A percentile compares a stretch with the other conserved stretches of the same genome.
These are phyloP conservation scores for Temnothorax curvispinosus DNA, from an alignment of 1,140 invertebrate species.

Conservation along the genomic window DNA sequence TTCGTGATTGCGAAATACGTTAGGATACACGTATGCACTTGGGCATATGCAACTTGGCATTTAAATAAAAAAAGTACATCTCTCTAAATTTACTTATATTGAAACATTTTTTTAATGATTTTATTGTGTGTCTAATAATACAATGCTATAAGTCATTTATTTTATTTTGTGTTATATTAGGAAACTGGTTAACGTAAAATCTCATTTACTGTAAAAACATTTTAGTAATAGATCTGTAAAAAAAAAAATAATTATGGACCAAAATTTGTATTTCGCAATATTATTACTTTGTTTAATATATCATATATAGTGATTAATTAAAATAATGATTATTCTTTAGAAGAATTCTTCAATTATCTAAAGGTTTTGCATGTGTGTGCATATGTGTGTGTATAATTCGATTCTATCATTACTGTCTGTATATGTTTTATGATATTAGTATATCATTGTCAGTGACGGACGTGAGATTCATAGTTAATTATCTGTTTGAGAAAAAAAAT, in stretches of 20 bases:
- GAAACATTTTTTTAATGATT: neutral
- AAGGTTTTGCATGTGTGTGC: neutral
- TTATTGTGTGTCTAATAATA: neutral
- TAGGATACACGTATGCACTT: neutral
- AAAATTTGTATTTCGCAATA: neutral
- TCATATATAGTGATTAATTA: neutral
- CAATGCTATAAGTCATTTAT: neutral
- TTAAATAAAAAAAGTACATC: neutral
- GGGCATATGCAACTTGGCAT: neutral
- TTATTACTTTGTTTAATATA: neutral
- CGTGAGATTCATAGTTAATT: neutral
- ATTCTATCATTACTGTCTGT: neutral
- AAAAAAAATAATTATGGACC: neutral
- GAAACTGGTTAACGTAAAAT: neutral
- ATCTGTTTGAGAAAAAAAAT: constrained; percentile 55
- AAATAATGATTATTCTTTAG: neutral
- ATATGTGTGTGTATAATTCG: neutral
- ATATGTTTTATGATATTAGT: neutral
- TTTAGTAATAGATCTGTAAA: neutral
- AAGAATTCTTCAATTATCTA: neutral
- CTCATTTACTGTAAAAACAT: neutral
- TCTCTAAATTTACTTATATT: neutral
- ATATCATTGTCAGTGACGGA: neutral
- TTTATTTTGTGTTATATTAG: neutral
- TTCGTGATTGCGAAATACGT: constrained; percentile 49